Percentiles rank a stretch among this genome's conserved stretches.
phyloP scores from a whole-genome alignment of 2,113 vertebrate species.

The Illadopsis cleaveri region DNA sequence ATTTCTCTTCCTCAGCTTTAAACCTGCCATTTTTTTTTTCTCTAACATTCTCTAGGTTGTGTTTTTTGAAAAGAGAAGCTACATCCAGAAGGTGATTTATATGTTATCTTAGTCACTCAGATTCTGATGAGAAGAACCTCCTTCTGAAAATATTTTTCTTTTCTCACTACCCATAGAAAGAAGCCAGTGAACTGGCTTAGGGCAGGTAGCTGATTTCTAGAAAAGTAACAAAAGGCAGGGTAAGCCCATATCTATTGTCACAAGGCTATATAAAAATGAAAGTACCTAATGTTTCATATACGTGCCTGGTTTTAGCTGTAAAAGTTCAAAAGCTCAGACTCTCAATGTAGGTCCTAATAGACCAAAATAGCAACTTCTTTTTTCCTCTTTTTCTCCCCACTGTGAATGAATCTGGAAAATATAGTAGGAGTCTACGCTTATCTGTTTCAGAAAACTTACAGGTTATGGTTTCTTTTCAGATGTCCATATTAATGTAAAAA shows the following conservation, averaged over 20 bases:
- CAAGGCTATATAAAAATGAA: background rate
- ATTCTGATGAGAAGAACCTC: background rate
- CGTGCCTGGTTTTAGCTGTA: background rate
- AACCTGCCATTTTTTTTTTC: background rate
- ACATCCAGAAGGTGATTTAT: background rate
- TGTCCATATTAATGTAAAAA: background rate
- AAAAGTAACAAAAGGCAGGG: background rate
- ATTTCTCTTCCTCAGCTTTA: background rate
- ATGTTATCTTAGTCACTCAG: background rate
- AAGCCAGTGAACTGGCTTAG: background rate
- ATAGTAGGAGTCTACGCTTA: too few species aligned
- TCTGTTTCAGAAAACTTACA: background rate
- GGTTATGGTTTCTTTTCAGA: background rate
- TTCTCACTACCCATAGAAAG: background rate
- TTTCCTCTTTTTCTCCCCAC: background rate
- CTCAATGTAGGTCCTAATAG: background rate
- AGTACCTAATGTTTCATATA: background rate
- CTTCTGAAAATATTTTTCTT: background rate
- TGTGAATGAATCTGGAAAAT: background rate
- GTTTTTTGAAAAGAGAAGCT: background rate
- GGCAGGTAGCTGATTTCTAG: background rate
- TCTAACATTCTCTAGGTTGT: background rate
- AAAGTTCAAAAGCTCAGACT: background rate
- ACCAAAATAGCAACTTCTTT: background rate
- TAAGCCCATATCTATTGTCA: background rate